Evolutionary conservation across 2,888 invertebrate species (phyloP).

Genomic region (Coecobrya sp.): DNA sequence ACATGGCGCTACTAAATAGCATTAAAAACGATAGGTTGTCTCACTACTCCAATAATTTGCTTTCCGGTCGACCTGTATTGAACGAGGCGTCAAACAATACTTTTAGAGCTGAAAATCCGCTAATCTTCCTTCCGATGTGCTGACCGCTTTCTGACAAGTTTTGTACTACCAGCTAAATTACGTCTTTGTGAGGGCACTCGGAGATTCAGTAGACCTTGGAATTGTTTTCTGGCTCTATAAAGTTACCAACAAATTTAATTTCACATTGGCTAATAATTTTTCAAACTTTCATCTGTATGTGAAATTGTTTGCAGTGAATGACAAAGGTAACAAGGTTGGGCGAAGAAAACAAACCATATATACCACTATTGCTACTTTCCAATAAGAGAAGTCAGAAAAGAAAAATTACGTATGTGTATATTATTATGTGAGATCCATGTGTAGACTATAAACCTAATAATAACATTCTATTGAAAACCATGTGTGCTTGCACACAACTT

Average conservation of each 20-base stretch:
- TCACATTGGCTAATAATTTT: background rate
- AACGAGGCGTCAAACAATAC: too few relatives aligned
- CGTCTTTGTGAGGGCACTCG: background rate
- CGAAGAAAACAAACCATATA: background rate
- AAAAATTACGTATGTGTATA: background rate
- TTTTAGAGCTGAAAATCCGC: too few relatives aligned
- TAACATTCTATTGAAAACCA: too few relatives aligned
- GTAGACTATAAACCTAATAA: background rate
- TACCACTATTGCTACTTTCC: background rate
- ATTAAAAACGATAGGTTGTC: background rate
- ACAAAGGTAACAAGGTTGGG: constrained; percentile 20
- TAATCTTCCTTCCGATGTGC: background rate
- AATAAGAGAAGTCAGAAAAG: background rate
- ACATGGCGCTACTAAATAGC: too few relatives aligned
- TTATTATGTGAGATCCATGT: background rate
- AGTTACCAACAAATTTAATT: background rate
- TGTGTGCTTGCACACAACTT: background rate
- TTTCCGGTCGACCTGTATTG: background rate
- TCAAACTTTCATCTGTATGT: background rate
- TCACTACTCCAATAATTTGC: background rate
- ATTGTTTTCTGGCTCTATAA: background rate
- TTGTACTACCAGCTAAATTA: too few relatives aligned
- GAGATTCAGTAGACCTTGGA: constrained; percentile 12
- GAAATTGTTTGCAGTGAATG: constrained; percentile 4
- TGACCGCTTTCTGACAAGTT: background rate